phyloP scores from a whole-genome alignment of 2,113 vertebrate genomes.

The Lasiurus cinereus region DNA sequence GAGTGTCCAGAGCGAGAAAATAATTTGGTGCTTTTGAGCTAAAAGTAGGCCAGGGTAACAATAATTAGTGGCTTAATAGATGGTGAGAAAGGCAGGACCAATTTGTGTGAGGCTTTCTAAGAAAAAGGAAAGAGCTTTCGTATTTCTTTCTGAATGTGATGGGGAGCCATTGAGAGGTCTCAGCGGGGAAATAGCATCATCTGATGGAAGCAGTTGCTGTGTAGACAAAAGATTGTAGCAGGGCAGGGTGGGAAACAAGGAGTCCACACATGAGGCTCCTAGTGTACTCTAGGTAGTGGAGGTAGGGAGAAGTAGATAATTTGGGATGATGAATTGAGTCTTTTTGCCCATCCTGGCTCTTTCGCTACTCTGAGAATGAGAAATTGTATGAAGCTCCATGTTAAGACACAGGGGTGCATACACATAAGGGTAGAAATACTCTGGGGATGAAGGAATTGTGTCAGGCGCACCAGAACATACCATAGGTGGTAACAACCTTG shows the following conservation, averaged over 20 bases:
- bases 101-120: neutral
- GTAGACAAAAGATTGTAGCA: slow-evolving; percentile 25
- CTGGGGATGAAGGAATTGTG: neutral
- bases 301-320: neutral
- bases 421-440: neutral
- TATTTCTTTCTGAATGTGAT: slow-evolving; percentile 17
- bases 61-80: neutral
- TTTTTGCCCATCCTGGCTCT: neutral
- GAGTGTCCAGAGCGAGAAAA: slow-evolving; percentile 1
- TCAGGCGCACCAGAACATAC: neutral
- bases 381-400: neutral
- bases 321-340: neutral
- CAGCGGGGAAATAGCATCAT: neutral
- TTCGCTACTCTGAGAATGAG: neutral
- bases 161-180: neutral
- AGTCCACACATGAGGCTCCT: neutral
- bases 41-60: neutral
- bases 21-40: neutral
- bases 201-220: neutral
- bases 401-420: neutral
- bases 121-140: neutral
- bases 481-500: neutral
- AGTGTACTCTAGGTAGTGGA: neutral
- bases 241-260: neutral
- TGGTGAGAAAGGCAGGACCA: neutral